Conservation (phyloP, 2,888 invertebrate species). For the Mellilla xanthometata region DNA sequence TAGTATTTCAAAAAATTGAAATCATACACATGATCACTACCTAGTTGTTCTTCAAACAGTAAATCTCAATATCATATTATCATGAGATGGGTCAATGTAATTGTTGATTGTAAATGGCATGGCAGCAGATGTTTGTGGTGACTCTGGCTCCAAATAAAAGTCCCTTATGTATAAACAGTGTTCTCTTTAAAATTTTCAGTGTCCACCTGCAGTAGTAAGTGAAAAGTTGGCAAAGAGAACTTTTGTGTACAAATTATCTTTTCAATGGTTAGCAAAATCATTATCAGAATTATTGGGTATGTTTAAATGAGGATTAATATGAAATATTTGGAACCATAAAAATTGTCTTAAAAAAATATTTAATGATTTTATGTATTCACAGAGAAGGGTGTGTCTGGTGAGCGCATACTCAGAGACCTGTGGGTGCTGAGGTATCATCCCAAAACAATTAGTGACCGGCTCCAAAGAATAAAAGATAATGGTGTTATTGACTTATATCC, state of each 20-base stretch:
- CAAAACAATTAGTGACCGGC: constrained; percentile 73
- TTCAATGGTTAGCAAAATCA: constrained; percentile 77
- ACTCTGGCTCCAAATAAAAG: too few species aligned
- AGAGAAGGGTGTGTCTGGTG: constrained; percentile 77
- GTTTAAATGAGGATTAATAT: not conserved
- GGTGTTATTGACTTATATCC: constrained; percentile 81
- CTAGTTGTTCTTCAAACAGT: too few species aligned
- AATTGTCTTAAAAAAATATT: too few species aligned
- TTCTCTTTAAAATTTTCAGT: constrained; percentile 44
- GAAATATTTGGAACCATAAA: too few species aligned
- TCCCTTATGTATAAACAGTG: too few species aligned
- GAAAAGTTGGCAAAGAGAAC: constrained; percentile 72
- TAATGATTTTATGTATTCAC: too few species aligned
- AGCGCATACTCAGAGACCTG: constrained; percentile 82
- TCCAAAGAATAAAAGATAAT: constrained; percentile 71
- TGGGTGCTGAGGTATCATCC: constrained; percentile 85
- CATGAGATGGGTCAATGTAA: too few species aligned
- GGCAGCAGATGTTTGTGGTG: too few species aligned
- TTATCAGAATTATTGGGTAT: constrained; percentile 76
- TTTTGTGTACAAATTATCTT: constrained; percentile 81
- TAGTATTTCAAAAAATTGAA: too few species aligned
- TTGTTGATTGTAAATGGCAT: too few species aligned
- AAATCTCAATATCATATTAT: too few species aligned
- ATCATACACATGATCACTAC: too few species aligned
- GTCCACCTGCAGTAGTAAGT: constrained; percentile 65